Conservation (phyloP, 2,113 vertebrate species). For the Psilopsiagon aymara region DNA sequence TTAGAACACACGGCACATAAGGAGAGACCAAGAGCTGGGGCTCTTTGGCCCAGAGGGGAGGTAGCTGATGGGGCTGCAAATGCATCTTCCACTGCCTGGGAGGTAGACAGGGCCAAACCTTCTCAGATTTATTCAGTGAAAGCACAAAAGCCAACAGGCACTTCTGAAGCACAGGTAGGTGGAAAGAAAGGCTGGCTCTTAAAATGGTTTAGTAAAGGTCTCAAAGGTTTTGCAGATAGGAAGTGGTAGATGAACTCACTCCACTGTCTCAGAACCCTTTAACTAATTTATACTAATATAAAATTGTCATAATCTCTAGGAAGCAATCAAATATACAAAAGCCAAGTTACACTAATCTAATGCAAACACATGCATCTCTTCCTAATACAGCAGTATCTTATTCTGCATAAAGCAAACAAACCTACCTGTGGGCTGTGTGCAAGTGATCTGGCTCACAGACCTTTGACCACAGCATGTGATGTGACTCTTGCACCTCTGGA, state of each 20-base stretch:
- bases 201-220: not conserved
- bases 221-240: not conserved
- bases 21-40: not conserved
- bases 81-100: not conserved
- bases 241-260: not conserved
- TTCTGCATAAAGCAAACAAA: not conserved
- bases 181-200: not conserved
- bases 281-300: not conserved
- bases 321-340: not conserved
- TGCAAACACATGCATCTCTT: not conserved
- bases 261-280: not conserved
- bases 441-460: not conserved
- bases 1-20: accelerated
- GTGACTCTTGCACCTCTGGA: not conserved
- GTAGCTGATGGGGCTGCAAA: accelerated
- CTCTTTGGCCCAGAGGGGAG: not conserved
- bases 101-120: not conserved
- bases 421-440: not conserved
- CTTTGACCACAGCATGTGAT: not conserved
- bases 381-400: not conserved
- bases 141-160: not conserved
- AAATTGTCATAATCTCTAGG: not conserved
- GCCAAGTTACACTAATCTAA: not conserved
- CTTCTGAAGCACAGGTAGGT: not conserved
- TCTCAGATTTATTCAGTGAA: not conserved